Conservation (phyloP, 2,797 vertebrate species). For the Rhabdophis nuchalis region DNA sequence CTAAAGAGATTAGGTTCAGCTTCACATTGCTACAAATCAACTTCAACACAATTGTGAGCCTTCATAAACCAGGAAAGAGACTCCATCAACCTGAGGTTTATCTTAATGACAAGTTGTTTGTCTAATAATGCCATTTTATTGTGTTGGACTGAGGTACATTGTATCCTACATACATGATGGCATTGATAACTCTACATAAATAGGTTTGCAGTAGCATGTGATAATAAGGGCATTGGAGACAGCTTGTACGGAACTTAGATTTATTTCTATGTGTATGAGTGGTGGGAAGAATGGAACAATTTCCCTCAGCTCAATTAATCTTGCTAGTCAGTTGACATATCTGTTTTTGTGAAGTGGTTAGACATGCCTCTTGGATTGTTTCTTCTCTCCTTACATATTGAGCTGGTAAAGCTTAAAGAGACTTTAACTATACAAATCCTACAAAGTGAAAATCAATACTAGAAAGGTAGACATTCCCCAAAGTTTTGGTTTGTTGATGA, state of each 20-base stretch:
- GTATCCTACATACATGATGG: neutral
- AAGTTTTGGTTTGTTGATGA: neutral
- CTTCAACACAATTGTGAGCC: neutral
- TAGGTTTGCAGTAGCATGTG: neutral
- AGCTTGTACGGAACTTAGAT: neutral
- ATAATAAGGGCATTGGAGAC: accelerated
- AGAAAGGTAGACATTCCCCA: neutral
- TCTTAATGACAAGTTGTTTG: neutral
- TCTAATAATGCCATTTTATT: neutral
- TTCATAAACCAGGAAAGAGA: neutral
- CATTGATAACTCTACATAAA: neutral
- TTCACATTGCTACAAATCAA: neutral
- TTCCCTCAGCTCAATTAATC: neutral
- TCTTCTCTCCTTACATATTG: accelerated
- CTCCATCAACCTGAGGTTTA: neutral
- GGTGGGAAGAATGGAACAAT: neutral
- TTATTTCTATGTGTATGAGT: neutral
- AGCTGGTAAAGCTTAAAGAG: neutral
- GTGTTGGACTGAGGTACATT: neutral
- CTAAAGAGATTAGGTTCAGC: neutral
- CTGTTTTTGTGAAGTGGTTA: neutral
- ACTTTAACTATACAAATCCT: neutral
- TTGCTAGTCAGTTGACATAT: neutral
- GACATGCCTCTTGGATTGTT: accelerated
- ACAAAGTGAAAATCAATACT: slow-evolving; percentile 16